Evolutionary conservation across 92 coral and sea anemone genomes (phyloP).

Genomic region (Galaxea fascicularis): DNA sequence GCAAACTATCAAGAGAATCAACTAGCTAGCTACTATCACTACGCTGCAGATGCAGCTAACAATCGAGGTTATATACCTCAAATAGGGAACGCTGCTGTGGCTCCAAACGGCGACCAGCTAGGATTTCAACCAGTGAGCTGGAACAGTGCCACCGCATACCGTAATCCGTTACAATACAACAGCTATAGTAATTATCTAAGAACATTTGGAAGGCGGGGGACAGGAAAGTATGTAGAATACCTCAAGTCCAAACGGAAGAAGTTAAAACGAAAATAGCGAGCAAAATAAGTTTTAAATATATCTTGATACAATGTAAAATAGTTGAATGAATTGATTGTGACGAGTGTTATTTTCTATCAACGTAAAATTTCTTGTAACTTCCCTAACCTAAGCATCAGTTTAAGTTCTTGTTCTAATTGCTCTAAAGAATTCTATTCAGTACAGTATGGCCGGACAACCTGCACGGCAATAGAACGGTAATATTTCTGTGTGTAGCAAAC

Average conservation of each 20-base stretch:
- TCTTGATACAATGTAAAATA: constrained; percentile 27
- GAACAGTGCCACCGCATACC: constrained; percentile 49
- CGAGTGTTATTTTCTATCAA: neutral
- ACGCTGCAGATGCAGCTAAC: constrained; percentile 9
- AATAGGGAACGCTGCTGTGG: constrained; percentile 31
- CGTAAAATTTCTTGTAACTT: neutral
- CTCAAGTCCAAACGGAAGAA: constrained; percentile 37
- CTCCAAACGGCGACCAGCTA: constrained; percentile 33
- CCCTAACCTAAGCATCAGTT: neutral
- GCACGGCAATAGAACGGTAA: too few relatives aligned
- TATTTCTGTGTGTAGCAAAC: too few relatives aligned
- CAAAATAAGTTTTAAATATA: neutral
- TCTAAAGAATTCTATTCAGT: too few relatives aligned
- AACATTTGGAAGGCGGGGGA: constrained; percentile 83
- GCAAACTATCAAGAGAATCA: constrained; percentile 49
- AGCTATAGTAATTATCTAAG: constrained; percentile 69
- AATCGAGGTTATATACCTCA: constrained; percentile 17
- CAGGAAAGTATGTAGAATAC: constrained; percentile 39
- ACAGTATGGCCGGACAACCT: too few relatives aligned
- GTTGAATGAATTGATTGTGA: neutral
- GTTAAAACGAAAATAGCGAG: constrained; percentile 40
- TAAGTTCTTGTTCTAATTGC: neutral
- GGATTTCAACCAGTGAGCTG: constrained; percentile 56
- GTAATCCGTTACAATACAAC: constrained; percentile 34
- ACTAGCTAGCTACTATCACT: constrained; percentile 52